Evolutionary conservation across 1,140 invertebrate genomes (phyloP).

Genomic region (Drosophila erecta): DNA sequence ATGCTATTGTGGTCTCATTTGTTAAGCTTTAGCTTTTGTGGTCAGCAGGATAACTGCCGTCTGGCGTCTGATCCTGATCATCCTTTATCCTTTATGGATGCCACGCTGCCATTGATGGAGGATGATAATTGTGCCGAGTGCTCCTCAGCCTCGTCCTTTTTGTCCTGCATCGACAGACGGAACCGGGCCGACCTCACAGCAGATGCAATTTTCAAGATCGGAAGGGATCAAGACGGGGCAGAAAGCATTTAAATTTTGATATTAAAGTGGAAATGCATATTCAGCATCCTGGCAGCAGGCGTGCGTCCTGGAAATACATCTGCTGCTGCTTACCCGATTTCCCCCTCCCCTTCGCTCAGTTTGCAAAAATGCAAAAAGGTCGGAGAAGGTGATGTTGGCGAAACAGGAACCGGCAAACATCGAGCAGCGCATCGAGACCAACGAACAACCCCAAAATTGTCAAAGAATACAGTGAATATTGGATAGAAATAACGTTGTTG

Average conservation of each 20-base stretch:
- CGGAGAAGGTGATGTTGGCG: slow-evolving; percentile 55
- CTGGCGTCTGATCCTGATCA: slow-evolving; percentile 41
- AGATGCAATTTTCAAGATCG: slow-evolving; percentile 78
- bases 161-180: slow-evolving; percentile 21
- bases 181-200: slow-evolving; percentile 48
- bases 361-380: slow-evolving; percentile 45
- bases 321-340: slow-evolving; percentile 58
- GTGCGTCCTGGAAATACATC: slow-evolving; percentile 76
- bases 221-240: slow-evolving; percentile 60
- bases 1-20: slow-evolving; percentile 39
- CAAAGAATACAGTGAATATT: slow-evolving; percentile 41
- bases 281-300: slow-evolving; percentile 82
- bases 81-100: slow-evolving; percentile 38
- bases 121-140: slow-evolving; percentile 68
- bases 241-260: slow-evolving; percentile 82
- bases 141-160: slow-evolving; percentile 40
- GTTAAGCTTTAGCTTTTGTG: slow-evolving; percentile 29
- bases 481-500: neutral
- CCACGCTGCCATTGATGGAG: slow-evolving; percentile 35
- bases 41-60: slow-evolving; percentile 53
- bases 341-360: slow-evolving; percentile 14
- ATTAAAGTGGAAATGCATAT: slow-evolving; percentile 84
- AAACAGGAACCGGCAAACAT: slow-evolving; percentile 67
- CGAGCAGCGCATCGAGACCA: slow-evolving; percentile 12
- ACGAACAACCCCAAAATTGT: slow-evolving; percentile 43